Conservation (phyloP, 2,888 invertebrate genomes). For the Rhimphoctona megacephalus region DNA sequence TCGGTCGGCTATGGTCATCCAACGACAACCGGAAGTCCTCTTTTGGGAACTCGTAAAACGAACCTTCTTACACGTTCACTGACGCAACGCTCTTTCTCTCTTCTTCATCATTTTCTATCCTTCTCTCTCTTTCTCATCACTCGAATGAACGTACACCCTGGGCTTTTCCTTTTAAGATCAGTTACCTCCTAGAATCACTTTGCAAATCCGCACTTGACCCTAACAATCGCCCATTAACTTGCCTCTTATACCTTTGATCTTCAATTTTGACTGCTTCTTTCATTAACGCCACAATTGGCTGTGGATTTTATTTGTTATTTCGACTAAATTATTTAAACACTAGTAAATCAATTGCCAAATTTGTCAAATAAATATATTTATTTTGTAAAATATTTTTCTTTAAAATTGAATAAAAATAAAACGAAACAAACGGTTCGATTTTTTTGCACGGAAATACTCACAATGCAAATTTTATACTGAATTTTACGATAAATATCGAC, state of each 20-base stretch:
- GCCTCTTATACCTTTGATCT: background rate
- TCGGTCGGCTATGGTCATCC: slow-evolving; percentile 54
- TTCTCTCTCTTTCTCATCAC: slow-evolving; percentile 10
- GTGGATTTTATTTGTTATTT: background rate
- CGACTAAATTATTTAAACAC: background rate
- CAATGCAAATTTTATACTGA: background rate
- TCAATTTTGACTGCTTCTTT: background rate
- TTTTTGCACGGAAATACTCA: background rate
- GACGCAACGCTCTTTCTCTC: slow-evolving; percentile 9
- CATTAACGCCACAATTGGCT: background rate
- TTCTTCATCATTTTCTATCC: slow-evolving; percentile 6
- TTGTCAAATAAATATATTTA: background rate
- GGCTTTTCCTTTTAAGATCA: slow-evolving; percentile 18
- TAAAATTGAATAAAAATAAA: no score
- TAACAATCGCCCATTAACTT: slow-evolving; percentile 10
- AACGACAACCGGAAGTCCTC: slow-evolving; percentile 64
- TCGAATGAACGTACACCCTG: slow-evolving; percentile 34
- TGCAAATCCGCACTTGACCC: slow-evolving; percentile 21
- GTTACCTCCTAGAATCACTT: slow-evolving; percentile 34
- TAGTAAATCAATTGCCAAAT: background rate
- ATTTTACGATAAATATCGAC: no score
- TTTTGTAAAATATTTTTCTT: no score
- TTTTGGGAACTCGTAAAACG: slow-evolving; percentile 67
- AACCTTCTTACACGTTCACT: slow-evolving; percentile 47
- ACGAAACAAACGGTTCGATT: background rate